phyloP scores from a whole-genome alignment of 2,113 vertebrate species.

The Phyllostomus hastatus region DNA sequence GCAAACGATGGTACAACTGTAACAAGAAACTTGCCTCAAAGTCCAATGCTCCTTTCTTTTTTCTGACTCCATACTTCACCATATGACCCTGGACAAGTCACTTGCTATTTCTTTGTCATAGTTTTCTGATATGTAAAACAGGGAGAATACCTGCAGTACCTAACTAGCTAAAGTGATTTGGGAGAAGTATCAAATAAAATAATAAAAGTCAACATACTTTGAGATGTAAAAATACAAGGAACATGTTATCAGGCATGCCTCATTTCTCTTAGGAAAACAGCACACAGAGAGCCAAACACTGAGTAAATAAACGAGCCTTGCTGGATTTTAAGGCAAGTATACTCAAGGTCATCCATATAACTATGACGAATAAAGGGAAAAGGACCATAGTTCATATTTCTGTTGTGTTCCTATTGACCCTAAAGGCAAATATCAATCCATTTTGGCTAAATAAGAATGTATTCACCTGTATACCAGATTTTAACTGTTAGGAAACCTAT shows the following conservation, averaged over 20 bases:
- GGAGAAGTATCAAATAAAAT: slow-evolving; percentile 39
- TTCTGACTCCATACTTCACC: background rate
- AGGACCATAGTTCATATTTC: slow-evolving; percentile 29
- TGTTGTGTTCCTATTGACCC: background rate
- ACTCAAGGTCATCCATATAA: slow-evolving; percentile 24
- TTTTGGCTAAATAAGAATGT: background rate
- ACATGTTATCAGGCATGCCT: background rate
- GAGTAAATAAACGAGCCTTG: slow-evolving; percentile 10
- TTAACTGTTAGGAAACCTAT: slow-evolving; percentile 1
- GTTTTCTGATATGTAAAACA: slow-evolving; percentile 41
- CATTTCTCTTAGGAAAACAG: slow-evolving; percentile 22
- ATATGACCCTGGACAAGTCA: slow-evolving; percentile 50
- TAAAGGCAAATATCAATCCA: slow-evolving; percentile 36
- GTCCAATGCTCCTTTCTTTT: slow-evolving; percentile 42
- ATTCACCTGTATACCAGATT: slow-evolving; percentile 21
- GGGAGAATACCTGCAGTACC: slow-evolving; percentile 11
- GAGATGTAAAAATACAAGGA: slow-evolving; percentile 28
- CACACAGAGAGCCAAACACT: background rate
- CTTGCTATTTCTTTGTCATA: slow-evolving; percentile 36
- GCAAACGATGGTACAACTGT: background rate
- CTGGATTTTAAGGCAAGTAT: slow-evolving; percentile 12
- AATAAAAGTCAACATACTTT: slow-evolving; percentile 18
- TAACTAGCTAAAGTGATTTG: slow-evolving; percentile 5
- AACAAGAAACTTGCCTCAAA: slow-evolving; percentile 46
- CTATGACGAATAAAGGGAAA: slow-evolving; percentile 23